These are phyloP conservation scores for Rhopalosiphum maidis DNA, from an alignment of 1,140 invertebrate genomes.

Conservation along the genomic window DNA sequence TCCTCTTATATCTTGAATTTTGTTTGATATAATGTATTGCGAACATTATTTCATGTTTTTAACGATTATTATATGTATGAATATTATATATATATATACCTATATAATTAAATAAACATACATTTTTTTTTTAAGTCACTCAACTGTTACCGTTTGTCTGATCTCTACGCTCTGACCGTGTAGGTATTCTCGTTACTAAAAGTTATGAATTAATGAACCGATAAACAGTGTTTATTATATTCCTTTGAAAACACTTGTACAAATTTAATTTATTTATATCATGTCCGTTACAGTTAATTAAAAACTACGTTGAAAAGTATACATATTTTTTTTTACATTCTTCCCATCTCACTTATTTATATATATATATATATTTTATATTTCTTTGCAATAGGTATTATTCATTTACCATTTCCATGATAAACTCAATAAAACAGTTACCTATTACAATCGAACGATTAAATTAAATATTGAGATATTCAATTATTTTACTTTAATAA, in stretches of 20 bases:
- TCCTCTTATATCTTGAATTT: not conserved
- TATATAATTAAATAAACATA: too few relatives aligned
- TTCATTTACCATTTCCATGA: not conserved
- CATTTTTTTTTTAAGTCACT: not conserved
- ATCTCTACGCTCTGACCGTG: not conserved
- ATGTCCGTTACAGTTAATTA: not conserved
- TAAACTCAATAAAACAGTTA: not conserved
- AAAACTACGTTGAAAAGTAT: not conserved
- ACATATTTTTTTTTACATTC: not conserved
- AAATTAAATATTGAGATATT: not conserved
- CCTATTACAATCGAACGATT: not conserved
- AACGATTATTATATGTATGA: not conserved
- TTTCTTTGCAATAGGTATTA: not conserved
- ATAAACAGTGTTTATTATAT: not conserved
- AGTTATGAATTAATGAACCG: not conserved
- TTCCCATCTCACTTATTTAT: not conserved
- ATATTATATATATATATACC: too few relatives aligned
- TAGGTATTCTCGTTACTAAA: not conserved
- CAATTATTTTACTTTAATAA: not conserved
- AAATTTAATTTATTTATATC: conserved; percentile 25
- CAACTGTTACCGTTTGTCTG: not conserved
- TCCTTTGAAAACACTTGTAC: not conserved
- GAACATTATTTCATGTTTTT: not conserved
- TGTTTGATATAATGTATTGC: conserved; percentile 1
- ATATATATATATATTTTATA: not conserved